Evolutionary conservation across 2,113 vertebrate genomes (phyloP).

Genomic region (Caranx ignobilis): DNA sequence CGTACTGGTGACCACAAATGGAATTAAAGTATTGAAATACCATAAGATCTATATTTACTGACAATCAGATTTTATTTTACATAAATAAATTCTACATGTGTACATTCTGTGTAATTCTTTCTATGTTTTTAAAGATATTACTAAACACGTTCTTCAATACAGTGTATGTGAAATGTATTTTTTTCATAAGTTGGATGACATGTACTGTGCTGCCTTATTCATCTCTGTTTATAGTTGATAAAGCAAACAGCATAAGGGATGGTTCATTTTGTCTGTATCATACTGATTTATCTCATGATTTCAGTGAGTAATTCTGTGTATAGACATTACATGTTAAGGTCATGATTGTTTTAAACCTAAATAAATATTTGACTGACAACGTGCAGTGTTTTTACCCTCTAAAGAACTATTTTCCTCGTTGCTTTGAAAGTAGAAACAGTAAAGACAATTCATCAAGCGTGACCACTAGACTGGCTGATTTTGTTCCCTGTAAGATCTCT

Average conservation of each 20-base stretch:
- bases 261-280: slow-evolving; percentile 30
- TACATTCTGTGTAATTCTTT: slow-evolving; percentile 20
- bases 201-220: slow-evolving; percentile 80
- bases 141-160: slow-evolving; percentile 27
- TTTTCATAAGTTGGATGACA: slow-evolving; percentile 63
- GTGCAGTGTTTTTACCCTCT: slow-evolving; percentile 4
- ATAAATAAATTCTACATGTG: slow-evolving; percentile 1
- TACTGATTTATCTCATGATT: slow-evolving; percentile 33
- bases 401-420: background rate
- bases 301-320: slow-evolving; percentile 54
- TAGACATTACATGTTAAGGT: slow-evolving; percentile 55
- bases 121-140: slow-evolving; percentile 28
- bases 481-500: background rate
- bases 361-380: slow-evolving; percentile 68
- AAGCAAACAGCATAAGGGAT: slow-evolving; percentile 48
- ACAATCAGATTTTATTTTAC: slow-evolving; percentile 12
- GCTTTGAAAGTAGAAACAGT: slow-evolving; percentile 6
- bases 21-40: slow-evolving; percentile 1
- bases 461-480: slow-evolving; percentile 6
- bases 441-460: background rate
- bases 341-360: slow-evolving; percentile 67
- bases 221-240: slow-evolving; percentile 60
- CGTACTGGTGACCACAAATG: background rate
- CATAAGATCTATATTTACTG: slow-evolving; percentile 1
- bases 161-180: slow-evolving; percentile 65